Base-by-base conservation (phyloP, 2,113 vertebrate species). In the Dipodomys spectabilis region DNA sequence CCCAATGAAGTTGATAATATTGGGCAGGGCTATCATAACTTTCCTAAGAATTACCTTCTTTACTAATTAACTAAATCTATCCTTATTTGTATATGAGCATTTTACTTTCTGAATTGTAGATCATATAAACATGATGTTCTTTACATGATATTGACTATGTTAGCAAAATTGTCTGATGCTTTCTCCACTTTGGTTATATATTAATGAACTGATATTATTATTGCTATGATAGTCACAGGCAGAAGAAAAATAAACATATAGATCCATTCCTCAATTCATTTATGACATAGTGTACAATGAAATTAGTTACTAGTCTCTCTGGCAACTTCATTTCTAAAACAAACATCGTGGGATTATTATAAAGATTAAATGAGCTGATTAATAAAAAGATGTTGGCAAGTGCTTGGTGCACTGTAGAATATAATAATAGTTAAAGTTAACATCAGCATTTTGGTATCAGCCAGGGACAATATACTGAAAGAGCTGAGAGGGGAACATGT, bases 291-390 rank as follows among this genome's bases (percentile, higher is more conserved):
- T 30, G 6, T 80, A 44, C 49, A 44, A 79, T 57, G 27, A 57
- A 64, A 84, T 85, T 67, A 68, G 57, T 82, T 91, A 82, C 32
- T 91, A 11, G 5, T n/a, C 8, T 69, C 27, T 72, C 15, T 35
- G 67, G 13, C 9, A 79, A 75, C 92, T 77, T 82, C 69, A 72
- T 87, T 72, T 93, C 11, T 62, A 87, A 94, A 85, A 67, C 64
- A 72, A 92, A 53, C 27, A 91, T 62, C 19, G 39, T 53, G 8
- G 19, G 19, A 84, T 80, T 32, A 9, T 73, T 78, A 4, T 78
- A 72, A 90, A 49, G 16, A 90, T 25, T 67, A 80, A 64, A 64
- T 62, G 5, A 68, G 2, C 10, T 53, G 32, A 86, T 68, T 39
- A 68, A 67, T 74, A 65, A 92, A 83, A 83, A 32, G 2, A 45